Conservation (phyloP, 2,113 vertebrate genomes). For the Archilochus colubris region DNA sequence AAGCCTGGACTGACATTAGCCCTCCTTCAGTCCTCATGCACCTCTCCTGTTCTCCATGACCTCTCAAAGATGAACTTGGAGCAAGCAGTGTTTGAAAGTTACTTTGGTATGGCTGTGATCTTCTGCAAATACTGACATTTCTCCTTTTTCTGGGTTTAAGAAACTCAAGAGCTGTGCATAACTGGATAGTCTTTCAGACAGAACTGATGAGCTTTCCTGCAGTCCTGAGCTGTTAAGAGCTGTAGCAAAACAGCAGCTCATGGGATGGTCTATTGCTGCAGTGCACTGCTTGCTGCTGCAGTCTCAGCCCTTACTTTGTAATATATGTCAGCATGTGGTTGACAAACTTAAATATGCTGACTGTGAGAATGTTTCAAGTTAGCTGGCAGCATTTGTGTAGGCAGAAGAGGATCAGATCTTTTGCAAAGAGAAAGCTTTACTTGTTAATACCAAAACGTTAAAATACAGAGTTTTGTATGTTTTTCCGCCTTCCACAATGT, state of each 20-base stretch:
- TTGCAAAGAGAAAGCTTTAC: neutral
- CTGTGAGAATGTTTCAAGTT: neutral
- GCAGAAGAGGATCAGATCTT: neutral
- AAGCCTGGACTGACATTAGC: too few relatives aligned
- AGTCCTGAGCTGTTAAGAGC: neutral
- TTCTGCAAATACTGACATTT: neutral
- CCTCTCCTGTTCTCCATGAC: too few relatives aligned
- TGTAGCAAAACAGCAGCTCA: neutral
- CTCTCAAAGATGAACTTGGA: too few relatives aligned
- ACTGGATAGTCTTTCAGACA: neutral
- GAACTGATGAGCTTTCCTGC: neutral
- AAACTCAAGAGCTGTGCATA: neutral
- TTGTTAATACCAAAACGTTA: neutral
- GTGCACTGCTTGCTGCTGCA: neutral
- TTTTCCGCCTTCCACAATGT: neutral
- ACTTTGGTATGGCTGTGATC: neutral
- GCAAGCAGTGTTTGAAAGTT: neutral
- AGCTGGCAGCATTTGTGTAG: neutral
- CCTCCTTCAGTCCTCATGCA: too few relatives aligned
- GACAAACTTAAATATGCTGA: neutral
- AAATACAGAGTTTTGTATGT: neutral
- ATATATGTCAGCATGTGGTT: neutral
- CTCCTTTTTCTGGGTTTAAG: neutral
- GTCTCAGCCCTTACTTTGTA: neutral
- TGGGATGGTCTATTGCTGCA: neutral